Conservation (phyloP, 2,797 vertebrate genomes). For the Dipus sagitta region DNA sequence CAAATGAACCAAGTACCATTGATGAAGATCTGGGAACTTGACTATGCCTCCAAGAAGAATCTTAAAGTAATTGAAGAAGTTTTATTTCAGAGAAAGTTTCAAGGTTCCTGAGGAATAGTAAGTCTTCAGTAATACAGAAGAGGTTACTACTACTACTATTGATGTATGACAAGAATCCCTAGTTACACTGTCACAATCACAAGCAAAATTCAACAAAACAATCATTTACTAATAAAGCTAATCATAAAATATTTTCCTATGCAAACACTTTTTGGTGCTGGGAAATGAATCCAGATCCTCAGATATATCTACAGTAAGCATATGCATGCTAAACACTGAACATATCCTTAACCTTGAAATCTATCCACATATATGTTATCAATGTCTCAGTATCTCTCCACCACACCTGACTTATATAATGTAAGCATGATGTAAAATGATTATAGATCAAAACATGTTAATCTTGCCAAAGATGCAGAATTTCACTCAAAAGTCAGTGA, state of each 20-base stretch:
- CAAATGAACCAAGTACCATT: constrained; percentile 88
- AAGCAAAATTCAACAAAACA: constrained; percentile 57
- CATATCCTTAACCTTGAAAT: constrained; percentile 1
- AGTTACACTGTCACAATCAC: background rate
- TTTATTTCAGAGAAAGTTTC: constrained; percentile 73
- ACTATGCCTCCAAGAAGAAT: constrained; percentile 93
- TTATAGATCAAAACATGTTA: constrained; percentile 41
- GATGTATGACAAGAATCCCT: constrained; percentile 23
- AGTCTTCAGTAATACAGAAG: constrained; percentile 39
- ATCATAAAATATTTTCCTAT: constrained; percentile 49
- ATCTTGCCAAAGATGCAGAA: constrained; percentile 32
- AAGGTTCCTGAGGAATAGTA: constrained; percentile 45
- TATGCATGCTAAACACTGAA: background rate
- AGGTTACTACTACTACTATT: background rate
- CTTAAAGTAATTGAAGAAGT: constrained; percentile 84
- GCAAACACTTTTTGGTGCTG: background rate
- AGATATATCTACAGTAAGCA: background rate
- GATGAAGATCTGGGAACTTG: constrained; percentile 93
- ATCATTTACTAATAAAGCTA: constrained; percentile 54
- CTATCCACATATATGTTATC: background rate
- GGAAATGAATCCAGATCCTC: background rate
- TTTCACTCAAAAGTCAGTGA: constrained; percentile 28
- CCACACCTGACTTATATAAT: background rate
- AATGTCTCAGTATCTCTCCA: background rate
- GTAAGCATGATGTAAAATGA: constrained; percentile 1